phyloP scores from a whole-genome alignment of 2,113 vertebrate species.

The Phaethon lepturus region DNA sequence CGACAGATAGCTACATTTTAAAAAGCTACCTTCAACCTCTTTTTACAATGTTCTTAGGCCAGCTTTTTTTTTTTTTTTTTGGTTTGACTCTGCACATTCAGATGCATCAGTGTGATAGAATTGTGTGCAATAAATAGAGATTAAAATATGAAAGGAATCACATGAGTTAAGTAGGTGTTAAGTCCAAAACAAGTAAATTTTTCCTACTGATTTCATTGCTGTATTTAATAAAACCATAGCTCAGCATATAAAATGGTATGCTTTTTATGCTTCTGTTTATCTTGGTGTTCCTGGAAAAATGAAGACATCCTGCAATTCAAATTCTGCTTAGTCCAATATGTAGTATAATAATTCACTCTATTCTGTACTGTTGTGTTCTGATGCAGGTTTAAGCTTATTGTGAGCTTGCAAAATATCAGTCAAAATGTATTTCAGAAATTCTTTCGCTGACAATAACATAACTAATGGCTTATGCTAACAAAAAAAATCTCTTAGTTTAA shows the following conservation, averaged over 20 bases:
- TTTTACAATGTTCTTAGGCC: neutral
- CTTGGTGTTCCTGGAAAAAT: neutral
- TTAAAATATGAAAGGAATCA: neutral
- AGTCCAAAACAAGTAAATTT: neutral
- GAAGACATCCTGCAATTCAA: neutral
- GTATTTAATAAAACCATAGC: neutral
- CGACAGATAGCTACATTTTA: neutral
- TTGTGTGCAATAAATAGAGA: neutral
- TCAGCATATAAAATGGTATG: neutral
- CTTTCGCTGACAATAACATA: neutral
- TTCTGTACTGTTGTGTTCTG: neutral
- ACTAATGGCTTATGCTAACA: neutral
- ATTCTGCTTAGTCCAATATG: neutral
- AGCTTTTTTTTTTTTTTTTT: neutral
- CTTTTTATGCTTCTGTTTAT: neutral
- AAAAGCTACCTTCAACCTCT: neutral
- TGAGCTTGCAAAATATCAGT: neutral
- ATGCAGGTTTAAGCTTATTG: neutral
- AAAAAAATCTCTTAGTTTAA: neutral
- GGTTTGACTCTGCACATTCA: neutral
- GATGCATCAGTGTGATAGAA: neutral
- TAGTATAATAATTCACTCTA: neutral
- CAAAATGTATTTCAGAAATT: neutral
- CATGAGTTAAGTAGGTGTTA: neutral
- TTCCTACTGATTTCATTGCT: neutral